Conservation (phyloP, 2,797 vertebrate genomes). For the Microchirus variegatus region DNA sequence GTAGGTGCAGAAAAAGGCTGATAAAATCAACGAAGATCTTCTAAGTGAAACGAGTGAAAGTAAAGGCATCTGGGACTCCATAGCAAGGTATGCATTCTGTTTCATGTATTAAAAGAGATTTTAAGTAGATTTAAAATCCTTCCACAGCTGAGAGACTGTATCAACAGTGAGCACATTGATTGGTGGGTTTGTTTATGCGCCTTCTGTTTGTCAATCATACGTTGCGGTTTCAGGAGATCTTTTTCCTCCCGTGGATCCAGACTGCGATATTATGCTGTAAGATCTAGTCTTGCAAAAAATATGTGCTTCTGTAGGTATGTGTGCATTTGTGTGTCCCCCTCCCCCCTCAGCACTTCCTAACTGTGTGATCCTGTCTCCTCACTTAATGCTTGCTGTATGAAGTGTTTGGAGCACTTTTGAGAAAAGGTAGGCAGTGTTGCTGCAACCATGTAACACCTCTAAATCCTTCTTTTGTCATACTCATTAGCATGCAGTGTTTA, state of each 20-base stretch:
- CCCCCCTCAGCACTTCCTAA: conserved; percentile 63
- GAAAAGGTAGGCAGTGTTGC: conserved; percentile 82
- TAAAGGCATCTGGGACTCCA: conserved; percentile 85
- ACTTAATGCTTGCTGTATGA: conserved; percentile 82
- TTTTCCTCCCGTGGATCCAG: conserved; percentile 70
- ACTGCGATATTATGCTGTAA: conserved; percentile 82
- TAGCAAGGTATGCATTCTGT: conserved; percentile 83
- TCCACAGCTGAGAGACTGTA: conserved; percentile 23
- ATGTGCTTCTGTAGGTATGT: conserved; percentile 83
- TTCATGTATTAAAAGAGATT: conserved; percentile 1
- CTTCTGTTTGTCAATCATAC: conserved; percentile 60
- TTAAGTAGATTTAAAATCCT: conserved; percentile 7
- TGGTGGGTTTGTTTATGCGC: conserved; percentile 29
- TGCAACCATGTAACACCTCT: conserved; percentile 57
- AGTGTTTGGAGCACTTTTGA: conserved; percentile 86
- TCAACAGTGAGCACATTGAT: conserved; percentile 42
- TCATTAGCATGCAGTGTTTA: conserved; percentile 61
- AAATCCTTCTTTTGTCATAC: conserved; percentile 22
- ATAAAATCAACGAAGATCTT: conserved; percentile 90
- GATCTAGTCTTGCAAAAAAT: conserved; percentile 82
- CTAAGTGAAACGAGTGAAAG: conserved; percentile 82
- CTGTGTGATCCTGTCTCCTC: conserved; percentile 79
- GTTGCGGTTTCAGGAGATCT: conserved; percentile 74
- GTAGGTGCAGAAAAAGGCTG: conserved; percentile 92
- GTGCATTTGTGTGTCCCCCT: conserved; percentile 52